Conservation (phyloP, 92 coral and sea anemone genomes). For the Porites divaricata region DNA sequence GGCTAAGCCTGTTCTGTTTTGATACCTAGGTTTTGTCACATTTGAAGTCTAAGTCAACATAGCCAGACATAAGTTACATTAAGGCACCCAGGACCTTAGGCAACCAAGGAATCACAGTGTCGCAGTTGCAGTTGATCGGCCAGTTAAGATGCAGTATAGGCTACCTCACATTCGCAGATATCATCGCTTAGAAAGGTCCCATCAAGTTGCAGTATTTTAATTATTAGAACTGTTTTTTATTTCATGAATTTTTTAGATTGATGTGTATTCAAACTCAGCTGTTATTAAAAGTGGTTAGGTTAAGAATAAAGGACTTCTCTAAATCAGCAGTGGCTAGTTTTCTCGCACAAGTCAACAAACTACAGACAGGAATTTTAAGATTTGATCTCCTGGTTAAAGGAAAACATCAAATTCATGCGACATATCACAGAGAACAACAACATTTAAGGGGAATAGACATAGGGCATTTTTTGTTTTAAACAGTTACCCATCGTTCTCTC, state of each 20-base stretch:
- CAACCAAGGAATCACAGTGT: conserved; percentile 47
- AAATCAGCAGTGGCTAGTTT: conserved; percentile 16
- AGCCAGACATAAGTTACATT: conserved; percentile 73
- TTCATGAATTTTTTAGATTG: neutral
- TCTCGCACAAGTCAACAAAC: neutral
- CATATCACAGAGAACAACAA: neutral
- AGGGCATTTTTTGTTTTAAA: no score
- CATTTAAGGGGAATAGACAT: no score
- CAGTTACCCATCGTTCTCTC: no score
- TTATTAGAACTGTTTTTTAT: conserved; percentile 2
- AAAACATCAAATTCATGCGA: neutral
- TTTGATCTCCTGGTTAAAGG: neutral
- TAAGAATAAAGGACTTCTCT: conserved; percentile 48
- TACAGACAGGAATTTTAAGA: neutral
- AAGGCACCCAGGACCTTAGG: conserved; percentile 75
- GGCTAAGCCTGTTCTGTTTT: conserved; percentile 53
- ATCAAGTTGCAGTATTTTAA: conserved; percentile 39
- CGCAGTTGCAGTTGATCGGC: conserved; percentile 32
- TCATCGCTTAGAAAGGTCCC: conserved; percentile 25
- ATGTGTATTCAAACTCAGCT: conserved; percentile 15
- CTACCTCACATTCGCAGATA: conserved; percentile 34
- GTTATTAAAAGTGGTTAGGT: conserved; percentile 32
- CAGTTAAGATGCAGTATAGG: conserved; percentile 50
- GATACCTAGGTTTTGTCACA: conserved; percentile 74
- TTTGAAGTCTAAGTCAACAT: conserved; percentile 75